Evolutionary conservation across 92 coral and sea anemone genomes (phyloP).

Genomic region (Bergia sp.): DNA sequence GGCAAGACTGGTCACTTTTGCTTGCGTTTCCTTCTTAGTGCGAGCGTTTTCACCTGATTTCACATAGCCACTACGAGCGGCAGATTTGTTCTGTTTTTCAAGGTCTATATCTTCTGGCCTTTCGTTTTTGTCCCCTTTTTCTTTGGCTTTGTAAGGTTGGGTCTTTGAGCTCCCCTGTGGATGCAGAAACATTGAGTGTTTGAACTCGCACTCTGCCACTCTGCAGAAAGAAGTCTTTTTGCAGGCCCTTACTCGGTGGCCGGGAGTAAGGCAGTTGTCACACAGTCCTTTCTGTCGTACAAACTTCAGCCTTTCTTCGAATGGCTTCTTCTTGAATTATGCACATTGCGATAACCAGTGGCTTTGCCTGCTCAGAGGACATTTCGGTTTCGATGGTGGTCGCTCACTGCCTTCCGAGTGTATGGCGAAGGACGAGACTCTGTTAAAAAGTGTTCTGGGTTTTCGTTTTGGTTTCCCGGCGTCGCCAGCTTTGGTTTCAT

Average conservation of each 20-base stretch:
- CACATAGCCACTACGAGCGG: conserved; percentile 30
- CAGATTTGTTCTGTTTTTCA: not conserved
- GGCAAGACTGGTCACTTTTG: conserved; percentile 11
- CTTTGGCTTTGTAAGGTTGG: not conserved
- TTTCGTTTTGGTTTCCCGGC: not conserved
- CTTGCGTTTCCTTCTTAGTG: not conserved
- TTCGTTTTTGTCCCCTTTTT: not conserved
- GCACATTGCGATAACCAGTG: conserved; percentile 60
- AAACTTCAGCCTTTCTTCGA: conserved; percentile 47
- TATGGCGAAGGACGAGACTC: not conserved
- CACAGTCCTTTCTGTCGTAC: conserved; percentile 52
- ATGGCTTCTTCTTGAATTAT: conserved; percentile 13
- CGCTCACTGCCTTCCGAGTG: not conserved
- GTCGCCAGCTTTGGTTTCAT: not conserved
- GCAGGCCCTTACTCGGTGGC: conserved; percentile 42
- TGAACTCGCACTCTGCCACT: conserved; percentile 28
- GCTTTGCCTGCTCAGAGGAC: conserved; percentile 36
- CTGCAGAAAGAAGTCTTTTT: conserved; percentile 54
- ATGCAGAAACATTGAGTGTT: conserved; percentile 50
- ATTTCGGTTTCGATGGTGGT: not conserved
- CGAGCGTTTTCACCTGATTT: not conserved
- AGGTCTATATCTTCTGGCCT: not conserved
- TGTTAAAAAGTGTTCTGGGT: too few relatives aligned
- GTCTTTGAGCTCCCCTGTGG: conserved; percentile 12
- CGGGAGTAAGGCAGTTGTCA: conserved; percentile 43